Conservation (phyloP, 2,113 vertebrate genomes). For the Neodontobutis hainanensis region DNA sequence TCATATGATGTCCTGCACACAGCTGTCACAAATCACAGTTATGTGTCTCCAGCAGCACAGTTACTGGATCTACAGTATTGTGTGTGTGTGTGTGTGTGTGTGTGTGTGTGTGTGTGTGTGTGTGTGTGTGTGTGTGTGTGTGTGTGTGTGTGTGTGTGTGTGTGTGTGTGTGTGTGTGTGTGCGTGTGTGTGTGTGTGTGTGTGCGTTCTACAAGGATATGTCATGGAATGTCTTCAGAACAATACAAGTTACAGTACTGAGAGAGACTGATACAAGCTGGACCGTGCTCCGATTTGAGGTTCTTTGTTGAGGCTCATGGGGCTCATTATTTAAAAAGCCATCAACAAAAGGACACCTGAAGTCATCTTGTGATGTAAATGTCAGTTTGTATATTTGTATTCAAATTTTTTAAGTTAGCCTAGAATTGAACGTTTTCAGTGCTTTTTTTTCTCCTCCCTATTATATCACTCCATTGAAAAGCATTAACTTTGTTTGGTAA, state of each 20-base stretch:
- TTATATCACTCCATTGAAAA: no score
- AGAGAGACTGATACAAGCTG: background rate
- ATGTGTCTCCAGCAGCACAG: slow-evolving; percentile 36
- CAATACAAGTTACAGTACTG: background rate
- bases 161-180: background rate
- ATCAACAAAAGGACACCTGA: no score
- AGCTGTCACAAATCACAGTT: slow-evolving; percentile 58
- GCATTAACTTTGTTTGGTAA: no score
- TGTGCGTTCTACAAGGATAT: background rate
- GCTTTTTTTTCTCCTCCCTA: no score
- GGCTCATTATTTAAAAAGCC: no score
- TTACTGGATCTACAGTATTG: slow-evolving; percentile 1
- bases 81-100: background rate
- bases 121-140: slow-evolving; percentile 4
- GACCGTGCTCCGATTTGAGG: no score
- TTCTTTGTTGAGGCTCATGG: no score
- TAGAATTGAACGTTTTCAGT: no score
- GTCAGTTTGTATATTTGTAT: no score
- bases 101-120: background rate
- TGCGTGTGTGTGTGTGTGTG: slow-evolving; percentile 11
- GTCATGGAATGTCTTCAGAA: slow-evolving; percentile 2
- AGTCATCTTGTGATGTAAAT: no score
- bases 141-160: background rate
- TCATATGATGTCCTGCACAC: slow-evolving; percentile 59
- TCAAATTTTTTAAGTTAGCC: no score